Evolutionary conservation across 2,113 vertebrate genomes (phyloP), one percentile per base, ranked within the genome.

Genomic region (Stigmatopora nigra): DNA sequence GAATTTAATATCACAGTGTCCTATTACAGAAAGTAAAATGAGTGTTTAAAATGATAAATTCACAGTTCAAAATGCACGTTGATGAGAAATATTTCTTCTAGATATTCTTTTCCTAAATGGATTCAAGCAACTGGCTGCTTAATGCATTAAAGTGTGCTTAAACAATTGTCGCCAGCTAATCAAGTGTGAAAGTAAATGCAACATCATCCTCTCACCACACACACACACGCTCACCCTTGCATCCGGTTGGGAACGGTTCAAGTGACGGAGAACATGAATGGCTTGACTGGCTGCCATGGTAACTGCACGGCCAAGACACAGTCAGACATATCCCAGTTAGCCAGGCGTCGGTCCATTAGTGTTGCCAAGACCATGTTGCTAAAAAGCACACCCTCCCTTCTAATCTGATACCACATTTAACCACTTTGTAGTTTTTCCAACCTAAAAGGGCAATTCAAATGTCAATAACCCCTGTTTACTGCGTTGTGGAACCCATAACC

Each of bases 281-380:
- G 77, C 75, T 82, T 78, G 76, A 73, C 38, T 5, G 31, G 83
- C 78, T 84, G 64, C 86, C 86, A 84, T 81, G 82, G 84, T 58
- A 81, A 87, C 86, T 57, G 75, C 82, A 84, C 60, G 70, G 69
- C 70, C 16, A 55, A 67, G 71, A 68, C 79, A 47, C 80, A 77
- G 70, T 67, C 69, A 51, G 72, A 75, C 70, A 66, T 84, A 82
- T 88, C 75, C 78, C 71, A 72, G 69, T 56, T 79, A 68, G 68
- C 57, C 68, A 72, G 74, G 79, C 72, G 51, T 80, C 68, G 19
- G 73, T 68, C 51, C 65, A 48, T 76, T 72, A 57, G 31, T 63
- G 82, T 86, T 76, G 66, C 78, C 72, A 74, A 83, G 81, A 68
- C 73, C 67, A 89, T 70, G 25, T 52, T 12, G 25, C 67, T 83